Base-by-base conservation (phyloP, 1,140 invertebrate species). In the Bombus sibiricus region DNA sequence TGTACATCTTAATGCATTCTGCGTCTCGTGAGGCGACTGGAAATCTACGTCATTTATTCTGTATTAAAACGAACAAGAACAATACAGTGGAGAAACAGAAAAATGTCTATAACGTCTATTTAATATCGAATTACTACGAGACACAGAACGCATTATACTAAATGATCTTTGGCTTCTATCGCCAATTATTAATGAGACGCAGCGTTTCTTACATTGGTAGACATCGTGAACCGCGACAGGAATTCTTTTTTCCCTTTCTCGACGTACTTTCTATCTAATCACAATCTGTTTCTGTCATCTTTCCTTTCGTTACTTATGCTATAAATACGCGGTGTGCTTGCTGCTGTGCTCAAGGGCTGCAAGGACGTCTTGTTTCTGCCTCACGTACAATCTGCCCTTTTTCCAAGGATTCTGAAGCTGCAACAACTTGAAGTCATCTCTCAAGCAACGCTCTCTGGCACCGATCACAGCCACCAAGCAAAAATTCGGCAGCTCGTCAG, bases 321-420 rank as follows among this genome's bases (percentile, higher is more conserved):
- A 95, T 90, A 95, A 93, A 86, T 95, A 97, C 79, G 96, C 96
- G 5, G 97, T 97, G 87, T 97, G 97, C 88, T 97, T 97, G 91
- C 97, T 97, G 80, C 97, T 97, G 93, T 98, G 98, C 91, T 98
- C 97, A 9, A 98, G 96, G 22, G 98, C 98, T 1, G 98, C 98
- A 22, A 98, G 95, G 6, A 98, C 97, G 91, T 98, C 98, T 89
- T 98, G 98, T 93, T 98, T 98, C 90, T 98, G 97, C 43, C 98
- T 95, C 1, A 99, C 98, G 94, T 98, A 99, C 47, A 99, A 95
- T 34, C 98, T 96, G 0, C 99, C 98, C 92, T 98, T 98, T 78
- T 98, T 97, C 99, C 99, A 99, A 0, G 98, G 98, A 94, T 98
- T 98, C 92, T 99, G 98, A 41, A 99, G 95, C 89, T 98, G 97